Percentiles rank a stretch among this genome's conserved stretches.
Conservation (phyloP, 2,113 vertebrate species). For the Otolemur garnettii region DNA sequence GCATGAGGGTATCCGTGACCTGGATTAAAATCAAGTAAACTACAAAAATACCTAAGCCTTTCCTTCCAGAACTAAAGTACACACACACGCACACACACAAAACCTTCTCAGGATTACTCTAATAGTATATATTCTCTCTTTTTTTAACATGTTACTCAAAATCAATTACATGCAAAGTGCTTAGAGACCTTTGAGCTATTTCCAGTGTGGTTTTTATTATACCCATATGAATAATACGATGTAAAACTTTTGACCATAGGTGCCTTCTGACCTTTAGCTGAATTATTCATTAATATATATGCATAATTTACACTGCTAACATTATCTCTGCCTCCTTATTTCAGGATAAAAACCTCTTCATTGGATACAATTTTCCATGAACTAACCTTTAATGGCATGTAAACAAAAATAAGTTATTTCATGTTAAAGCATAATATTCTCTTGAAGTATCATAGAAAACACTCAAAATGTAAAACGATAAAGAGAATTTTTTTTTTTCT, state of each 20-base stretch:
- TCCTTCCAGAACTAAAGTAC: neutral
- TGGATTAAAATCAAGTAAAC: slow-evolving; percentile 11
- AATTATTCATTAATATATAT: slow-evolving; percentile 26
- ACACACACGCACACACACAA: neutral
- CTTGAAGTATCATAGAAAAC: neutral
- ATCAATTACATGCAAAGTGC: slow-evolving; percentile 51
- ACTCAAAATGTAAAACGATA: neutral
- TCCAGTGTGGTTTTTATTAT: neutral
- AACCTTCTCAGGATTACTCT: neutral
- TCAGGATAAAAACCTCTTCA: neutral
- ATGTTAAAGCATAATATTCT: neutral
- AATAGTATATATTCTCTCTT: slow-evolving; percentile 30
- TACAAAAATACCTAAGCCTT: slow-evolving; percentile 42
- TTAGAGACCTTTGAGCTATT: neutral
- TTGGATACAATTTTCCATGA: neutral
- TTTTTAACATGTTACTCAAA: neutral
- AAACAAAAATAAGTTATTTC: slow-evolving; percentile 3
- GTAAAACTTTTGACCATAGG: slow-evolving; percentile 26
- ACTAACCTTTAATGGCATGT: neutral
- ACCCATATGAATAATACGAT: neutral
- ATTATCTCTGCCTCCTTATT: neutral
- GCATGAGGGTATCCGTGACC: neutral
- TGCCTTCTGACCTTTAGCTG: neutral
- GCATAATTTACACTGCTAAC: neutral
- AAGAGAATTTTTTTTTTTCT: neutral